Percentiles rank a stretch among this genome's conserved stretches.
Evolutionary conservation across 2,113 vertebrate genomes (phyloP).

Genomic region (Pseudonaja textilis): DNA sequence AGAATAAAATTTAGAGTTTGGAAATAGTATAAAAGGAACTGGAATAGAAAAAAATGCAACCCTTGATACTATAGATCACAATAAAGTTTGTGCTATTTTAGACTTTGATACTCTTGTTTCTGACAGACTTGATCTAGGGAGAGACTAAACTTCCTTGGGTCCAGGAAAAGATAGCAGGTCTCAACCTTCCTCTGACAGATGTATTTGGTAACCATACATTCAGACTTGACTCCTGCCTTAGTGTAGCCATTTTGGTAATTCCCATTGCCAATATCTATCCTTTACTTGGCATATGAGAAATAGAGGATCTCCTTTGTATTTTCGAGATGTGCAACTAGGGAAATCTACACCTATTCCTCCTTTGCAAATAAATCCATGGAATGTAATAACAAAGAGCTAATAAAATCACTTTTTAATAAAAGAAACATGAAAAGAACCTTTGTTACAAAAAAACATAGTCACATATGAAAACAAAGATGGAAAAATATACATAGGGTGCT

Average conservation of each 20-base stretch:
- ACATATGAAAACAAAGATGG: background rate
- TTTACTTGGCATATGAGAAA: background rate
- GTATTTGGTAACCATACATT: background rate
- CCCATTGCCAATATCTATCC: background rate
- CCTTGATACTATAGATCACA: background rate
- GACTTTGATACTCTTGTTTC: background rate
- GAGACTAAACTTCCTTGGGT: background rate
- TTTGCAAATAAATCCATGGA: background rate
- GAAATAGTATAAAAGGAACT: background rate
- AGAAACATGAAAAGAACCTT: background rate
- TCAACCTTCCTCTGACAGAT: background rate
- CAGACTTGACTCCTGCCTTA: background rate
- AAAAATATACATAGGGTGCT: background rate
- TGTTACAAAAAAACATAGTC: background rate
- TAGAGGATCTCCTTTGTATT: background rate
- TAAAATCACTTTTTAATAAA: background rate
- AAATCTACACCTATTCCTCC: background rate
- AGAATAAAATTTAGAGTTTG: background rate
- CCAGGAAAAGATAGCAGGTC: background rate
- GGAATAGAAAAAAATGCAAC: background rate
- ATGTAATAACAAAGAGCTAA: background rate
- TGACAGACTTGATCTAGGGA: background rate
- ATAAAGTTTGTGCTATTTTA: background rate
- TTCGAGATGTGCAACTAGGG: background rate
- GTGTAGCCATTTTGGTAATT: background rate